Conservation (phyloP, 2,113 vertebrate species). For the Gavialis gangeticus region DNA sequence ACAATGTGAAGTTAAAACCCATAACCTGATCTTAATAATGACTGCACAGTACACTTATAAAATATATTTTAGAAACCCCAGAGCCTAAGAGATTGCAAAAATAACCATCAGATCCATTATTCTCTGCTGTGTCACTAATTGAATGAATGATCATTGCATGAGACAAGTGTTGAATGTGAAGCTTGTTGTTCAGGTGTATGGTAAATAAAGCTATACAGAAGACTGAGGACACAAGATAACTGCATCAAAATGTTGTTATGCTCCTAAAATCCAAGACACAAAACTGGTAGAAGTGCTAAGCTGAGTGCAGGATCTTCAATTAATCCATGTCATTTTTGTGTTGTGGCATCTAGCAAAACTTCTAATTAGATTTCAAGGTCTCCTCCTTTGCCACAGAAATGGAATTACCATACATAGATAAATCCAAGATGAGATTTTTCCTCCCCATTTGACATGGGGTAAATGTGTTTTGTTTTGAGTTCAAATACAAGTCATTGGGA, state of each 20-base stretch:
- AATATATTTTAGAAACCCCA: conserved; percentile 50
- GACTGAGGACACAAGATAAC: not conserved
- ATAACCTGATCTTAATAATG: conserved; percentile 69
- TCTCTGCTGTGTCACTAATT: conserved; percentile 54
- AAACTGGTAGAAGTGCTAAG: not conserved
- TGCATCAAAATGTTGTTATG: not conserved
- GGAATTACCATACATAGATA: not conserved
- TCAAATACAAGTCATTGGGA: no score
- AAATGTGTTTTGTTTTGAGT: no score
- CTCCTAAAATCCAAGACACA: not conserved
- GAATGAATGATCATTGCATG: conserved; percentile 35
- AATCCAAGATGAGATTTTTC: no score
- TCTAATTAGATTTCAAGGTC: conserved; percentile 24
- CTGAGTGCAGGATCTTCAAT: conserved; percentile 19
- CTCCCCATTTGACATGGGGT: no score
- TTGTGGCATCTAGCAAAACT: conserved; percentile 44
- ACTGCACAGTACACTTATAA: conserved; percentile 62
- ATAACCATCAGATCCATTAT: conserved; percentile 1
- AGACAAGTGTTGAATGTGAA: conserved; percentile 8
- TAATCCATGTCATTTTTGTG: conserved; percentile 6
- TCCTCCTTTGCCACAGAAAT: not conserved
- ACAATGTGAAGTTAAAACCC: conserved; percentile 73
- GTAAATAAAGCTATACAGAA: conserved; percentile 42
- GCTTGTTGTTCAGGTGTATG: not conserved
- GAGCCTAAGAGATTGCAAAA: conserved; percentile 15